Percentiles rank a stretch among this genome's conserved stretches.
Conservation (phyloP, 2,797 vertebrate genomes). For the Microchirus variegatus region DNA sequence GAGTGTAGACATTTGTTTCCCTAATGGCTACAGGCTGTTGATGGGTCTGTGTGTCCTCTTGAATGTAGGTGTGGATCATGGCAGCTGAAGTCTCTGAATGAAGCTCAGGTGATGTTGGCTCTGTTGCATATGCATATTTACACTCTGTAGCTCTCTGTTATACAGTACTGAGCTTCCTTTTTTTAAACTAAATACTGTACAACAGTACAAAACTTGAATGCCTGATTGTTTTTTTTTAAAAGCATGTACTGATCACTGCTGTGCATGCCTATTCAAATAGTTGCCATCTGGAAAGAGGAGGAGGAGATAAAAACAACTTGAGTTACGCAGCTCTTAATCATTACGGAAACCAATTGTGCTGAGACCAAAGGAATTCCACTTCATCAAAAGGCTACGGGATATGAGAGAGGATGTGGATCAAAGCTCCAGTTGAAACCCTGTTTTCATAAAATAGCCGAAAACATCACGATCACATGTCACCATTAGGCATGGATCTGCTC, state of each 20-base stretch:
- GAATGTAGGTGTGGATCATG: constrained; percentile 54
- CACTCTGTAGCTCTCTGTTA: constrained; percentile 3
- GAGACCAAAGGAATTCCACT: constrained; percentile 50
- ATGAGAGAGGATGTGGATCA: background rate
- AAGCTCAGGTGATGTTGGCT: constrained; percentile 36
- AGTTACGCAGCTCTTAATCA: constrained; percentile 55
- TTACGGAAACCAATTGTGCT: constrained; percentile 42
- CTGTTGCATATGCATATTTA: constrained; percentile 21
- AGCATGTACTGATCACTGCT: constrained; percentile 39
- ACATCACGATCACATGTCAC: constrained; percentile 3
- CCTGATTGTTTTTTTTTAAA: constrained; percentile 39
- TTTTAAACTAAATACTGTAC: background rate
- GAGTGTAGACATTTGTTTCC: constrained; percentile 28
- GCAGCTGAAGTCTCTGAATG: constrained; percentile 58
- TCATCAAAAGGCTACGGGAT: constrained; percentile 22
- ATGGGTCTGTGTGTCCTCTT: constrained; percentile 55
- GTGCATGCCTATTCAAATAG: constrained; percentile 62
- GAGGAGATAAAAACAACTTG: constrained; percentile 49
- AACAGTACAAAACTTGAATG: background rate
- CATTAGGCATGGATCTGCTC: constrained; percentile 2
- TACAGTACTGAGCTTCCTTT: constrained; percentile 16
- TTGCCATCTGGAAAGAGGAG: constrained; percentile 66
- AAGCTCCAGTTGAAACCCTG: constrained; percentile 25
- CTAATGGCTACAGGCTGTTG: constrained; percentile 67
- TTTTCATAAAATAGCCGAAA: constrained; percentile 2